These are phyloP conservation scores for Ferrisia virgata DNA, from an alignment of 2,888 invertebrate genomes.

Conservation along the genomic window DNA sequence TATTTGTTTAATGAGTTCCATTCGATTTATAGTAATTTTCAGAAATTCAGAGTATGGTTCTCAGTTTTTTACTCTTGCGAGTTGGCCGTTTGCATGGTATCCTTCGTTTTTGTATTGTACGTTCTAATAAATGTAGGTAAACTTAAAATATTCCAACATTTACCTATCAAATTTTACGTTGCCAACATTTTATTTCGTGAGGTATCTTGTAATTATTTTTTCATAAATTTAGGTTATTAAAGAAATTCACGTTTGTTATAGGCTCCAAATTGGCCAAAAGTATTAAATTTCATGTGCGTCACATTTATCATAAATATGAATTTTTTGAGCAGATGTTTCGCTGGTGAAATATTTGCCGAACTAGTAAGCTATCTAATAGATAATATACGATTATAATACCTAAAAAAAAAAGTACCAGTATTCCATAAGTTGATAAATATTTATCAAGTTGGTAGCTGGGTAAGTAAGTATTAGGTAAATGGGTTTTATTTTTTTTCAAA, in stretches of 20 bases:
- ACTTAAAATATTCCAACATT: too few relatives aligned
- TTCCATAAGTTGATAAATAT: too few relatives aligned
- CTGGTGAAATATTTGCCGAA: not conserved
- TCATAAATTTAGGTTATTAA: too few relatives aligned
- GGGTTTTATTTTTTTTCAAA: too few relatives aligned
- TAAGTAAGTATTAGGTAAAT: too few relatives aligned
- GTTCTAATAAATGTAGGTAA: not conserved
- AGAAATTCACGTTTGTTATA: not conserved
- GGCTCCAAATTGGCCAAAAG: not conserved
- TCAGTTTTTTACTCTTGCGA: not conserved
- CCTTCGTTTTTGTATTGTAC: not conserved
- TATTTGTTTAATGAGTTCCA: too few relatives aligned
- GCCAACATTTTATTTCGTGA: too few relatives aligned
- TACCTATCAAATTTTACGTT: too few relatives aligned
- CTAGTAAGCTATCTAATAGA: not conserved
- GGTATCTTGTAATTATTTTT: too few relatives aligned
- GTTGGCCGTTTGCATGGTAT: not conserved
- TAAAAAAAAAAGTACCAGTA: too few relatives aligned
- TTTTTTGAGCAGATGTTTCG: not conserved
- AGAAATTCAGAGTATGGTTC: not conserved
- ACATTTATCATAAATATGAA: not conserved
- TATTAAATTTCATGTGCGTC: not conserved
- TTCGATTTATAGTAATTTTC: not conserved
- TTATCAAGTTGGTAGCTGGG: too few relatives aligned
- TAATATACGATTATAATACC: too few relatives aligned